A percentile compares a stretch with the other conserved stretches of the same genome.
Evolutionary conservation across 2,888 invertebrate genomes (phyloP).

Genomic region (Lithosia quadra): DNA sequence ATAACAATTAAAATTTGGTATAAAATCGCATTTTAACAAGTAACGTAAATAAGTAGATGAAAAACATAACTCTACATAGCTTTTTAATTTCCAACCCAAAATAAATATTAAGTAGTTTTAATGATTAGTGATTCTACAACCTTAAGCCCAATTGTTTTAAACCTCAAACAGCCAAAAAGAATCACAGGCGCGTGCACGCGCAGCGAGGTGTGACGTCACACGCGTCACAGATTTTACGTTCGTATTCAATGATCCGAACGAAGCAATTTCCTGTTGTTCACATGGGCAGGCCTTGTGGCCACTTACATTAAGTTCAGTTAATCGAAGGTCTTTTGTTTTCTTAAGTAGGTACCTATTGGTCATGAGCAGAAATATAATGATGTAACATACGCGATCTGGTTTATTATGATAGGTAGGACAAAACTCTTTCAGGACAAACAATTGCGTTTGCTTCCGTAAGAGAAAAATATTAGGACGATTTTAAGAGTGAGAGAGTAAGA

Average conservation of each 20-base stretch:
- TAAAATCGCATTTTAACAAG: slow-evolving; percentile 29
- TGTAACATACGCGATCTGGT: background rate
- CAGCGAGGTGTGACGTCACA: slow-evolving; percentile 46
- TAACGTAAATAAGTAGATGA: slow-evolving; percentile 13
- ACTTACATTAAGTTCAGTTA: slow-evolving; percentile 13
- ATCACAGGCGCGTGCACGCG: slow-evolving; percentile 15
- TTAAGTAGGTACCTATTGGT: background rate
- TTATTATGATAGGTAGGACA: background rate
- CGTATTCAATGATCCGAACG: slow-evolving; percentile 45
- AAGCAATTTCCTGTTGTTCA: slow-evolving; percentile 50
- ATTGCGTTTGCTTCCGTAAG: no score
- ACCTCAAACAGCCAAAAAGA: background rate
- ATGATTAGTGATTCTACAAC: background rate
- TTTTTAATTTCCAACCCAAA: background rate
- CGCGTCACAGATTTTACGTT: slow-evolving; percentile 47
- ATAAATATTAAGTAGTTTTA: background rate
- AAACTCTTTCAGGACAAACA: no score
- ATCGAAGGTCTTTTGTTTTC: slow-evolving; percentile 8
- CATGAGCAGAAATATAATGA: background rate
- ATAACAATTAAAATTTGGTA: slow-evolving; percentile 44
- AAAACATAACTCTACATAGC: background rate
- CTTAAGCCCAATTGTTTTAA: background rate
- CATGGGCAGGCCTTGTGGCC: slow-evolving; percentile 30
- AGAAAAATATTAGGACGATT: no score
- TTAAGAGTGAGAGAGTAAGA: no score